Conservation (phyloP, 2,797 vertebrate species). For the Melanotaenia nigrans region DNA sequence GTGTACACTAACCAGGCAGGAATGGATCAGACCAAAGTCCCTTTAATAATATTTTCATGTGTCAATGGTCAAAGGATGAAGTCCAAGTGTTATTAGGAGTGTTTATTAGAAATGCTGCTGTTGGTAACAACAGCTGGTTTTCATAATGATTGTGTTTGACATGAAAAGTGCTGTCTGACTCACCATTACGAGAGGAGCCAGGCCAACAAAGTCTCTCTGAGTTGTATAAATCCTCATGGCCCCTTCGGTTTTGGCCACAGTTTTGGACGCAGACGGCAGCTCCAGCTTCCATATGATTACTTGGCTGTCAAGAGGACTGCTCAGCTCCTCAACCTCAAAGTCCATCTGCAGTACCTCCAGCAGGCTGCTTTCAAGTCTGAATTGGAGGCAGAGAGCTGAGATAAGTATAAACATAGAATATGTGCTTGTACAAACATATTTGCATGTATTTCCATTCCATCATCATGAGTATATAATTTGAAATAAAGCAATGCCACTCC, state of each 20-base stretch:
- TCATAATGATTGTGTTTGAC: conserved; percentile 38
- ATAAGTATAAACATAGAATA: conserved; percentile 7
- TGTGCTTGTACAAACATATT: not conserved
- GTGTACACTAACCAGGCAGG: conserved; percentile 60
- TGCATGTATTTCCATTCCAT: not conserved
- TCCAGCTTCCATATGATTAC: conserved; percentile 94
- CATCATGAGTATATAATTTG: not conserved
- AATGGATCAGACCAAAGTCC: conserved; percentile 66
- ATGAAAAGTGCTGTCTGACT: conserved; percentile 63
- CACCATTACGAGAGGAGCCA: conserved; percentile 94
- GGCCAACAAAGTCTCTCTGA: conserved; percentile 88
- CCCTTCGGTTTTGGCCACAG: conserved; percentile 81
- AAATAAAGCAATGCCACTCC: not conserved
- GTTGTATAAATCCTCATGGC: conserved; percentile 91
- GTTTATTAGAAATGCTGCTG: conserved; percentile 42
- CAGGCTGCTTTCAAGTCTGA: conserved; percentile 77
- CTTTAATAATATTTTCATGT: conserved; percentile 65
- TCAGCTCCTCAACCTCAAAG: conserved; percentile 88
- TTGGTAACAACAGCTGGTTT: conserved; percentile 25
- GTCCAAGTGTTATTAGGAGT: conserved; percentile 19
- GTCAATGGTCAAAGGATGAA: conserved; percentile 50
- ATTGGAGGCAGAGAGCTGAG: conserved; percentile 19
- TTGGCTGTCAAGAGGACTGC: conserved; percentile 86
- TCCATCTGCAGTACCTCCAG: conserved; percentile 93
- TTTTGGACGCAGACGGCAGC: conserved; percentile 80